Base-by-base conservation (phyloP, 1,140 invertebrate genomes). In the Bombus soroeensis region DNA sequence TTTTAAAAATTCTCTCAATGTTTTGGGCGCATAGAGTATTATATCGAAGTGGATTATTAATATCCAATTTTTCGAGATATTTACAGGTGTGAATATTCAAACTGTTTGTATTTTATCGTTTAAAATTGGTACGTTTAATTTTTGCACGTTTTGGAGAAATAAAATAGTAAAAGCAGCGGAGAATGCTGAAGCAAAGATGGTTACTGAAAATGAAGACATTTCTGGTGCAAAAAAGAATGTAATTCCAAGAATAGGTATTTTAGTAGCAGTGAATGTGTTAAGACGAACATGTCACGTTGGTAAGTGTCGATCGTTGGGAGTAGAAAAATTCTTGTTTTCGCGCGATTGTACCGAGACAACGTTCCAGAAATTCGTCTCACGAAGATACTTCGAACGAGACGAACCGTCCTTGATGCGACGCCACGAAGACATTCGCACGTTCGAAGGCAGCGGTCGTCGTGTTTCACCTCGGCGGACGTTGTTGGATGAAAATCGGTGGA, bases 391-490 rank as follows among this genome's bases (percentile, higher is more conserved):
- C 28, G 43, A 25, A 43, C 28, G 57, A 82, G 71, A 66, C 81
- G 76, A 59, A 47, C 66, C 76, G 76, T 71, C 76, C 82, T 84
- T 84, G 72, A 47, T 71, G 66, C 57, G 59, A 85, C 78, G 72
- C 66, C 79, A 43, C 84, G 73, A 39, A 72, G n/a, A 64, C 87
- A 68, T 88, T 78, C 78, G 59, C 80, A 78, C 80, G 72, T 86
- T 86, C 83, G 75, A 84, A 78, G 47, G 71, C 88, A 85, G 68
- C 74, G 66, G 82, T 89, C 88, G 47, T 89, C 85, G 80, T 53
- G 79, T 73, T 80, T 82, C 83, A 82, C 85, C 78, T 86, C 74
- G 68, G 34, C 75, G 13, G 6, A 18, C 76, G 75, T 75, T 64
- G 53, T 73, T 62, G 13, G 39, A 39, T 57, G 32, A 81, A 72